phyloP scores from a whole-genome alignment of 1,140 invertebrate genomes.

The Zaprionus ghesquierei region DNA sequence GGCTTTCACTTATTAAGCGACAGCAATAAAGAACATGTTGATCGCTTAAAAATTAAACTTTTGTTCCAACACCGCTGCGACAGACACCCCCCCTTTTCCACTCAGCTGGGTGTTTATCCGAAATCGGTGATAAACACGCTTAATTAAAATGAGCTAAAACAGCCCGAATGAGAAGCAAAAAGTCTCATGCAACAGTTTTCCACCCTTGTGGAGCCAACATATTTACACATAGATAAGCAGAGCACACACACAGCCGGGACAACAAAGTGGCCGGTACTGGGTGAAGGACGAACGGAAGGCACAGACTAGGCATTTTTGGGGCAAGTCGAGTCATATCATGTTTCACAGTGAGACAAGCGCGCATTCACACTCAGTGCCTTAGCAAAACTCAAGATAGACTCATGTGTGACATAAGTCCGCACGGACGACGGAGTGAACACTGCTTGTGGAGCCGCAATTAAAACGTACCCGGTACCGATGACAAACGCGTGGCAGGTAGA shows the following conservation, averaged over 20 bases:
- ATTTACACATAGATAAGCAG: not conserved
- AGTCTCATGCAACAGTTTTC: conserved; percentile 28
- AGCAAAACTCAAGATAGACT: conserved; percentile 28
- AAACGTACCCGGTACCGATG: conserved; percentile 23
- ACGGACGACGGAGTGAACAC: conserved; percentile 2
- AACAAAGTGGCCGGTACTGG: conserved; percentile 30
- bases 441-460: conserved; percentile 49
- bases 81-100: conserved; percentile 6
- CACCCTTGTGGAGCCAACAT: conserved; percentile 16
- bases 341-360: conserved; percentile 60
- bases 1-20: not conserved
- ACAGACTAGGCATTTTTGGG: conserved; percentile 13
- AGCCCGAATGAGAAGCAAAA: not conserved
- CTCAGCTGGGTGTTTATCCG: conserved; percentile 27
- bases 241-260: not conserved
- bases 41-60: conserved; percentile 2
- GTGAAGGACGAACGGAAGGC: conserved; percentile 17
- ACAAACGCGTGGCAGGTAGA: conserved; percentile 32
- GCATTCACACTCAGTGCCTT: conserved; percentile 30
- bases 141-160: conserved; percentile 18
- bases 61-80: not conserved
- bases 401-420: conserved; percentile 49
- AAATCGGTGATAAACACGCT: conserved; percentile 30
- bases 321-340: conserved; percentile 52
- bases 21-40: not conserved